Conservation (phyloP, 2,888 invertebrate genomes). For the Melieria omissa region DNA sequence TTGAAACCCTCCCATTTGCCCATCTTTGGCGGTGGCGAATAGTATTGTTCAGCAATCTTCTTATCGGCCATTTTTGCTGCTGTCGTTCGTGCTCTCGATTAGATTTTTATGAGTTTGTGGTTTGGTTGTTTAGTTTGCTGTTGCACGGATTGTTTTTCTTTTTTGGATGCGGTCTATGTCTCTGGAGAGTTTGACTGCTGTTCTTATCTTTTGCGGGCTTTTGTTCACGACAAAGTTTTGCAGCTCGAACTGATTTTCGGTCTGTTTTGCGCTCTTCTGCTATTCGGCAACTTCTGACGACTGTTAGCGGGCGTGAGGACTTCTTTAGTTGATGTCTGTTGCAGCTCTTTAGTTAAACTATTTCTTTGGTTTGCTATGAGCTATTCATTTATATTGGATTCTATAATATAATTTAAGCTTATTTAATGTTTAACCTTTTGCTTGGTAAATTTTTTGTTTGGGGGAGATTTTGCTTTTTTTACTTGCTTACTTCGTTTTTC, state of each 20-base stretch:
- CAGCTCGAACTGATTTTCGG: too few relatives aligned
- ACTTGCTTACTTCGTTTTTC: slow-evolving; percentile 37
- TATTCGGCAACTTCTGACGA: too few relatives aligned
- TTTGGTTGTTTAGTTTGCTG: slow-evolving; percentile 29
- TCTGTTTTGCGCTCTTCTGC: too few relatives aligned
- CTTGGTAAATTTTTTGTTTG: slow-evolving; percentile 12
- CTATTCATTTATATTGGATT: slow-evolving; percentile 28
- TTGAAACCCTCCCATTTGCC: slow-evolving; percentile 88
- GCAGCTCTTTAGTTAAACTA: not conserved
- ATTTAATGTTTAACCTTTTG: slow-evolving; percentile 42
- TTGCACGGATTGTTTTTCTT: not conserved
- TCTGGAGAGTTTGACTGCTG: too few relatives aligned
- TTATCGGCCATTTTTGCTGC: slow-evolving; percentile 77
- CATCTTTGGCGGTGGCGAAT: slow-evolving; percentile 82
- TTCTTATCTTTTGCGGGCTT: slow-evolving; percentile 12
- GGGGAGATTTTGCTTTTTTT: slow-evolving; percentile 11
- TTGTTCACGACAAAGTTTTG: too few relatives aligned
- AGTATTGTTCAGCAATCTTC: slow-evolving; percentile 80
- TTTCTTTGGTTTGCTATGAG: slow-evolving; percentile 20
- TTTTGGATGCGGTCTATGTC: not conserved
- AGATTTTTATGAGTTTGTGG: slow-evolving; percentile 33
- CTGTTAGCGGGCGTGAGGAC: too few relatives aligned
- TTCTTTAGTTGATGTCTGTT: too few relatives aligned
- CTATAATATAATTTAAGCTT: slow-evolving; percentile 35
- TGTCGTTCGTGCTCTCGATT: slow-evolving; percentile 23